Evolutionary conservation across 2,888 invertebrate genomes (phyloP).

Genomic region (Temnothorax rugatulus): DNA sequence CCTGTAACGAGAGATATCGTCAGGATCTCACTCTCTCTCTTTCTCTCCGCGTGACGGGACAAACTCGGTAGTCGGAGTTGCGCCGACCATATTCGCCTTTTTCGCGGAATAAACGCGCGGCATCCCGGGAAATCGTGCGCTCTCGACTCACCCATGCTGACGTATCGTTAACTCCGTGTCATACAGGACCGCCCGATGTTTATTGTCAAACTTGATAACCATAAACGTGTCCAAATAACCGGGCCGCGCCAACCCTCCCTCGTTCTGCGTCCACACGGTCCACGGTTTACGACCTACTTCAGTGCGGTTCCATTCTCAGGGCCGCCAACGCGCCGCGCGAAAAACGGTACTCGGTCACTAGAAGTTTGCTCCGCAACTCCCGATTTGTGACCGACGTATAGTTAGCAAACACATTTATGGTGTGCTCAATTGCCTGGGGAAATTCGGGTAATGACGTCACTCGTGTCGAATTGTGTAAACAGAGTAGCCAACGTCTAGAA

Average conservation of each 20-base stretch:
- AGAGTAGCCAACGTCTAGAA: too few species aligned
- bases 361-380: too few species aligned
- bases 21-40: slow-evolving; percentile 13
- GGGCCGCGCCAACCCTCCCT: slow-evolving; percentile 65
- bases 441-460: too few species aligned
- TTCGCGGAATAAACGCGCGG: slow-evolving; percentile 28
- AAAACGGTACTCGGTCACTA: not conserved
- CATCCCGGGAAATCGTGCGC: slow-evolving; percentile 11
- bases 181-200: slow-evolving; percentile 75
- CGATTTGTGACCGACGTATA: too few species aligned
- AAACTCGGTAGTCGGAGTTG: too few species aligned
- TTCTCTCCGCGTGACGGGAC: too few species aligned
- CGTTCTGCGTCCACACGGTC: not conserved
- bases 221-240: slow-evolving; percentile 67
- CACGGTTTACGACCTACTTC: slow-evolving; percentile 13
- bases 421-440: too few species aligned
- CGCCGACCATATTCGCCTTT: not conserved
- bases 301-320: not conserved
- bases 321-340: not conserved
- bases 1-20: slow-evolving; percentile 88
- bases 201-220: slow-evolving; percentile 75
- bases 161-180: slow-evolving; percentile 75
- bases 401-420: too few species aligned
- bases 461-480: too few species aligned
- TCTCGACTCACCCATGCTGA: slow-evolving; percentile 78